These are phyloP conservation scores for Scolopax bukidnonensis DNA, from an alignment of 2,797 vertebrate species.

Conservation along the genomic window DNA sequence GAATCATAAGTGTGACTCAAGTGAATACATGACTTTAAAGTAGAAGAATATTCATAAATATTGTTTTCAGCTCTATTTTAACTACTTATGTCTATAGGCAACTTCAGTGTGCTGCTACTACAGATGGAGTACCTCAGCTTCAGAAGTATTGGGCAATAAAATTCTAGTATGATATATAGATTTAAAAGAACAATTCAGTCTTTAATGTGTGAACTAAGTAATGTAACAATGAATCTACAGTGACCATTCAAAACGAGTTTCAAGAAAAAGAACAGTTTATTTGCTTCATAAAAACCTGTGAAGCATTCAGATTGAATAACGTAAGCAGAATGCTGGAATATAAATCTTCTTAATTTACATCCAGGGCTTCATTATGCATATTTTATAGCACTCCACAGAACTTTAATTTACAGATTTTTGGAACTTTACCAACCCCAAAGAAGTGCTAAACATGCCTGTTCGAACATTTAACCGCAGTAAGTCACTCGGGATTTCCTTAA, in stretches of 20 bases:
- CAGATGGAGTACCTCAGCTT: not conserved
- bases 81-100: not conserved
- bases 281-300: constrained; percentile 83
- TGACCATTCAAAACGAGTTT: constrained; percentile 80
- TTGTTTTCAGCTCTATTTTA: not conserved
- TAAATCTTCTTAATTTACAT: constrained; percentile 85
- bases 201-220: constrained; percentile 73
- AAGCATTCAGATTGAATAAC: constrained; percentile 81
- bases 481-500: constrained; percentile 78
- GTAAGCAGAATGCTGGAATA: constrained; percentile 77
- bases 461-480: constrained; percentile 81
- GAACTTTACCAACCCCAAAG: constrained; percentile 79
- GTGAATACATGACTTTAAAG: not conserved
- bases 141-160: constrained; percentile 53
- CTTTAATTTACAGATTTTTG: constrained; percentile 83
- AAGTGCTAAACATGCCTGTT: constrained; percentile 79
- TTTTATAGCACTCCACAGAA: constrained; percentile 82
- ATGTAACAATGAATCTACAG: constrained; percentile 75
- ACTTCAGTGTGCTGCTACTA: not conserved
- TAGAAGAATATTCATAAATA: not conserved
- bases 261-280: constrained; percentile 78
- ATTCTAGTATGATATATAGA: constrained; percentile 73
- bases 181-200: constrained; percentile 73
- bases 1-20: not conserved
- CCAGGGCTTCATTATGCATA: constrained; percentile 82